A percentile compares a stretch with the other conserved stretches of the same genome.
phyloP scores from a whole-genome alignment of 1,140 invertebrate species.

The Drosophila willistoni region DNA sequence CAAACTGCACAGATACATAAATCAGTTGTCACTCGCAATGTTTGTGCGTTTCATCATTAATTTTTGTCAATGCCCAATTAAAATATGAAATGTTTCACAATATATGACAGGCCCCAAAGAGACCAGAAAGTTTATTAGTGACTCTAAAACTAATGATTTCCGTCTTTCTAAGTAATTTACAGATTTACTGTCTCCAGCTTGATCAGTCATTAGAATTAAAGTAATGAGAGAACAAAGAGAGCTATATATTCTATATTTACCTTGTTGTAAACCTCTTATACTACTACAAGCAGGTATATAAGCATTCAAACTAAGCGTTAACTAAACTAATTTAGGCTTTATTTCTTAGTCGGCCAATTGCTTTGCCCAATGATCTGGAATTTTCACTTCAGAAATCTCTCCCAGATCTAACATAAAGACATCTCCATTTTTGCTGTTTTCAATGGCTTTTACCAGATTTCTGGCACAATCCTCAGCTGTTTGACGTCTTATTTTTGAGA shows the following conservation, averaged over 20 bases:
- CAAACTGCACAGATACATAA: slow-evolving; percentile 33
- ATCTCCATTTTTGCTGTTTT: slow-evolving; percentile 53
- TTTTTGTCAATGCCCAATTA: slow-evolving; percentile 11
- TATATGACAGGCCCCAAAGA: neutral
- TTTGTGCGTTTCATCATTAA: slow-evolving; percentile 11
- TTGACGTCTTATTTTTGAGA: slow-evolving; percentile 46
- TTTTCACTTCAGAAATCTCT: slow-evolving; percentile 42
- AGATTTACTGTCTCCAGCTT: neutral
- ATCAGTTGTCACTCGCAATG: slow-evolving; percentile 48
- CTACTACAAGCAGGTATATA: no score
- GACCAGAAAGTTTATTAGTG: no score
- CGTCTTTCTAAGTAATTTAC: neutral
- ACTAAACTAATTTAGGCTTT: no score
- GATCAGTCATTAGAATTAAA: neutral
- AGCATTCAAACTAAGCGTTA: no score
- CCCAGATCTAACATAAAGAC: slow-evolving; percentile 63
- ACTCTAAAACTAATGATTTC: neutral
- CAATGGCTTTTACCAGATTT: slow-evolving; percentile 62
- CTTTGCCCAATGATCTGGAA: slow-evolving; percentile 50
- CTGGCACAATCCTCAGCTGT: slow-evolving; percentile 49
- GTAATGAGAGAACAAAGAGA: no score
- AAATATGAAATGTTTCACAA: slow-evolving; percentile 2
- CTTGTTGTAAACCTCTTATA: no score
- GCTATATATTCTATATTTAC: no score
- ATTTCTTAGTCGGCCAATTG: slow-evolving; percentile 9